These are phyloP conservation scores for Hydrotaea cyrtoneurina DNA, from an alignment of 2,888 invertebrate species.

Conservation along the genomic window DNA sequence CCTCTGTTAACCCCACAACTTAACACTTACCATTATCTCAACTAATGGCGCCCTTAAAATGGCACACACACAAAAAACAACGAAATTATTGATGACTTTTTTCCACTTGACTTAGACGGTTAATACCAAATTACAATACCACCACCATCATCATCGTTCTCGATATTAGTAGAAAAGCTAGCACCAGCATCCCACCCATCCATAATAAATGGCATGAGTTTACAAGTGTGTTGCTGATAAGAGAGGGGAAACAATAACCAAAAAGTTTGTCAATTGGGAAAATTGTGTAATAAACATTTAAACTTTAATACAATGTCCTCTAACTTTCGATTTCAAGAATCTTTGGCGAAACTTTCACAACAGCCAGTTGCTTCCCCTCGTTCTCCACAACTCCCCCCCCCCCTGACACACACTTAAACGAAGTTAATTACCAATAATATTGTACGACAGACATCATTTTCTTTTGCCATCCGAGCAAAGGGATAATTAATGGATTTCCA, in stretches of 20 bases:
- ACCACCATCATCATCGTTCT: background rate
- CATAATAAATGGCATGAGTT: background rate
- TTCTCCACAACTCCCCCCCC: background rate
- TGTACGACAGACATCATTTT: conserved; percentile 51
- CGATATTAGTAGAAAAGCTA: background rate
- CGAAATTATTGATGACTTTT: conserved; percentile 57
- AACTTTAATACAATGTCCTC: background rate
- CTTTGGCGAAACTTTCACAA: too few species aligned
- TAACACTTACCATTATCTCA: conserved; percentile 28
- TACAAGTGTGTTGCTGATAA: background rate
- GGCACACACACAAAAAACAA: background rate
- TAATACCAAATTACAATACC: conserved; percentile 13
- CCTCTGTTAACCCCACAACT: conserved; percentile 31
- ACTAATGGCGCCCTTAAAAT: background rate
- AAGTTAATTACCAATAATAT: conserved; percentile 58
- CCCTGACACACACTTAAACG: background rate
- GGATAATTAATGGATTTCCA: conserved; percentile 59
- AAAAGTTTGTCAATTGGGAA: background rate
- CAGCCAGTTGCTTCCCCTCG: too few species aligned
- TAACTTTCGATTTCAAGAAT: too few species aligned
- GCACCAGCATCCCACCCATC: background rate
- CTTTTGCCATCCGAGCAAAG: conserved; percentile 30
- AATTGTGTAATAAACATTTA: conserved; percentile 24
- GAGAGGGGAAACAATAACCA: background rate
- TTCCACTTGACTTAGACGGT: conserved; percentile 45